Base-by-base conservation (phyloP, 1,140 invertebrate species). In the Cydia strobilella region DNA sequence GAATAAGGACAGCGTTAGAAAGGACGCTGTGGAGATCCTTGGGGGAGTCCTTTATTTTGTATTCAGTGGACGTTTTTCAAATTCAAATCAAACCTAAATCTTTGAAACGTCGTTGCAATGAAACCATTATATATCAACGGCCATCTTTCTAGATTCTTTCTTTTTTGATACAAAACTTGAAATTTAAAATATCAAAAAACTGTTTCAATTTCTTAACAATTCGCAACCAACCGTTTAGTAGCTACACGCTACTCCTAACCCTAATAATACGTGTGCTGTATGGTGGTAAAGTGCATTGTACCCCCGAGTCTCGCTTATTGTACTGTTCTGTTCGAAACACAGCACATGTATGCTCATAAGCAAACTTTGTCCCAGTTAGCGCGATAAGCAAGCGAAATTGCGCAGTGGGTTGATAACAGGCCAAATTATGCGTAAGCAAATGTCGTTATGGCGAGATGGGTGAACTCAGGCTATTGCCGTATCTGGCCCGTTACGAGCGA, bases 351-450 rank as follows among this genome's bases (percentile, higher is more conserved):
- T 35, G 65, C 31, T 69, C 65, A 35, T 69, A 39, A 69, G 65
- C 65, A 69, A 69, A 69, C 65, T 69, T 69, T 39, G 65, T 18
- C 65, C 65, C 65, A 69, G 65, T 69, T 69, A 69, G 31, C 65
- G 65, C 27, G 65, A 69, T 69, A 69, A 69, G 65, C 65, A 69
- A 69, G 65, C 65, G n/a, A 69, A 69, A 69, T 69, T 69, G 65
- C 65, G 31, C 65, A 69, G 27, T 69, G 2, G 31, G 31, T 42
- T 69, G 65, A 69, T 69, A 69, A 69, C 65, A 35, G 65, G 31
- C 65, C 65, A 69, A 69, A 69, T 69, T 69, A 69, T 42, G 65
- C 65, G 65, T 69, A 69, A 69, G 65, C 65, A 69, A 69, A 69
- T 69, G 65, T 69, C 65, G 31, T 69, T 69, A 69, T 18, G 65